phyloP scores from a whole-genome alignment of 2,113 vertebrate genomes.

The Cyanistes caeruleus region DNA sequence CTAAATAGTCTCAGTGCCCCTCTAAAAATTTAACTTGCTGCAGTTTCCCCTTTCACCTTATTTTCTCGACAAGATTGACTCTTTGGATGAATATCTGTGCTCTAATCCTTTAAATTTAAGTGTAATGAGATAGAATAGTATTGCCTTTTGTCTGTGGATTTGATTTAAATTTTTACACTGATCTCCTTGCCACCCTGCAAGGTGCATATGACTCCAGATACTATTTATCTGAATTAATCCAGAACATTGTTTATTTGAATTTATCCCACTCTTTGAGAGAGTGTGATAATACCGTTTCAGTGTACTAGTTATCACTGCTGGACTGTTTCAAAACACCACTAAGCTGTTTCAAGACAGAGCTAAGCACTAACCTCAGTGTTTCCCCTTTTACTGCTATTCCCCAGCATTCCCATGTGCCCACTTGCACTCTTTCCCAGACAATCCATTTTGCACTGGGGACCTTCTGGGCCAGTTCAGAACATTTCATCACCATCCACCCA shows the following conservation, averaged over 20 bases:
- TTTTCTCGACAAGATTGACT: background rate
- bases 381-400: background rate
- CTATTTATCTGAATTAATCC: too few species aligned
- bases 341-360: background rate
- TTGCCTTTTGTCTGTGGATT: background rate
- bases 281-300: background rate
- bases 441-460: background rate
- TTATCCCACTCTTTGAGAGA: background rate
- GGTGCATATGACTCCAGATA: background rate
- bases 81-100: background rate
- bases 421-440: background rate
- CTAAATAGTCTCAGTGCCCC: background rate
- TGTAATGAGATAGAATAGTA: background rate
- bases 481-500: fast-evolving
- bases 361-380: background rate
- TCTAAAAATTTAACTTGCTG: background rate
- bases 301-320: fast-evolving
- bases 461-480: background rate
- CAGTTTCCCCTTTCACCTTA: background rate
- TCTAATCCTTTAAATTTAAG: background rate
- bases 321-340: background rate
- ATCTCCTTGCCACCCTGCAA: background rate
- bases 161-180: background rate
- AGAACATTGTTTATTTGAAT: too few species aligned
- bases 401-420: background rate